Evolutionary conservation across 2,888 invertebrate species (phyloP).

Genomic region (Yponomeuta cagnagella): DNA sequence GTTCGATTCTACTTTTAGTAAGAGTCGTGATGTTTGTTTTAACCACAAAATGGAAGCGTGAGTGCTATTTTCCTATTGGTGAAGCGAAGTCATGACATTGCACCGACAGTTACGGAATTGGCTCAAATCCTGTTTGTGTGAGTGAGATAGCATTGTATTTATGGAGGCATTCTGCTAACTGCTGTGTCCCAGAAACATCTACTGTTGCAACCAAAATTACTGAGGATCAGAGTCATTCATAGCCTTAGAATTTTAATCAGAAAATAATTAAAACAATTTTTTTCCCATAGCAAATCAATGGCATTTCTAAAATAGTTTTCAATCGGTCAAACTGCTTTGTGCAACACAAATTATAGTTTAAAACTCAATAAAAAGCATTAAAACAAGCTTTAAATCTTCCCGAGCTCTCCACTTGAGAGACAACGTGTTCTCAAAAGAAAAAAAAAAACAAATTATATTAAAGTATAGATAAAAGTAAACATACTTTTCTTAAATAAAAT

Average conservation of each 20-base stretch:
- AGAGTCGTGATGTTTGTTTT: not conserved
- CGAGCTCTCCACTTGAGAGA: conserved; percentile 75
- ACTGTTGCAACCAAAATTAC: not conserved
- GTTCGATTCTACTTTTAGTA: not conserved
- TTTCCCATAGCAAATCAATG: not conserved
- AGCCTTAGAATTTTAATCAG: not conserved
- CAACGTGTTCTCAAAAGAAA: conserved; percentile 40
- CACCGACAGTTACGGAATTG: not conserved
- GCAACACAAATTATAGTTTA: not conserved
- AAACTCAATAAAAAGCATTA: not conserved
- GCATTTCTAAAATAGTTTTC: not conserved
- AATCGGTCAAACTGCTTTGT: not conserved
- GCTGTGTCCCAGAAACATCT: not conserved
- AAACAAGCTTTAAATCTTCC: conserved; percentile 48
- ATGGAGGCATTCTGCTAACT: not conserved
- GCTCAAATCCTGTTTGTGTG: not conserved
- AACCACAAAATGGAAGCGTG: not conserved
- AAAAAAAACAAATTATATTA: conserved; percentile 35
- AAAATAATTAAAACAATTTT: not conserved
- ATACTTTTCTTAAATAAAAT: conserved; percentile 28
- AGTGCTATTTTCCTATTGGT: not conserved
- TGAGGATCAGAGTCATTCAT: not conserved
- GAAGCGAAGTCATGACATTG: not conserved
- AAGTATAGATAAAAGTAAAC: conserved; percentile 26
- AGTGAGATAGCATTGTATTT: not conserved